phyloP scores from a whole-genome alignment of 2,888 invertebrate species.

The Lepidonotus clava region DNA sequence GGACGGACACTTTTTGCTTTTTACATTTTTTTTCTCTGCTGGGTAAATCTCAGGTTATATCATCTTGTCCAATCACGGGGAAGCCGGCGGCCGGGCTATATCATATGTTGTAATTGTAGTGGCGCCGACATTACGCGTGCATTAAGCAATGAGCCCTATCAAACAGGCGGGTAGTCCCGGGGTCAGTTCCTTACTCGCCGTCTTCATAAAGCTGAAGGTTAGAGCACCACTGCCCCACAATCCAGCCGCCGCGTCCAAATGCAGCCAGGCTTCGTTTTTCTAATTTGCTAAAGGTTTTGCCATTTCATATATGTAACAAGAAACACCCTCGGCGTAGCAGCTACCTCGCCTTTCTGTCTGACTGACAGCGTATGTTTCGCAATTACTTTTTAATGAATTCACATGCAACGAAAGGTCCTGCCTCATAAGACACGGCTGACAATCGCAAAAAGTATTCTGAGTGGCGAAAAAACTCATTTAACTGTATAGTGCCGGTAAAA shows the following conservation, averaged over 20 bases:
- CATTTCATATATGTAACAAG: not conserved
- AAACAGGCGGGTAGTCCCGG: not conserved
- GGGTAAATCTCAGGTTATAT: slow-evolving; percentile 3
- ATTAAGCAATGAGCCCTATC: not conserved
- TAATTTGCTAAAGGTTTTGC: not conserved
- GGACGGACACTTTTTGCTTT: not conserved
- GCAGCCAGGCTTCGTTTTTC: not conserved
- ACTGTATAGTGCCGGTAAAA: not conserved
- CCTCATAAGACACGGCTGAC: not conserved
- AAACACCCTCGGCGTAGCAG: no score
- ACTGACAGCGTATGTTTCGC: not conserved
- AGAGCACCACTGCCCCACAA: no score
- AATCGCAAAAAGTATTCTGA: slow-evolving; percentile 5
- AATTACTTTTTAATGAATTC: slow-evolving; percentile 17
- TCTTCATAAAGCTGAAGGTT: not conserved
- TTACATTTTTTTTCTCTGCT: not conserved
- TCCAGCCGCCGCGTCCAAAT: no score
- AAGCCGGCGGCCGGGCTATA: not conserved
- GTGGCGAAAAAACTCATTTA: slow-evolving; percentile 11
- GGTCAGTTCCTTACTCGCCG: not conserved
- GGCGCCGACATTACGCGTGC: not conserved
- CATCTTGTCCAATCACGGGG: not conserved
- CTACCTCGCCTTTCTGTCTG: not conserved
- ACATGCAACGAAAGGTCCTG: not conserved
- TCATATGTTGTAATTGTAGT: not conserved